Evolutionary conservation across 2,888 invertebrate genomes (phyloP).

Genomic region (Apoda limacodes): DNA sequence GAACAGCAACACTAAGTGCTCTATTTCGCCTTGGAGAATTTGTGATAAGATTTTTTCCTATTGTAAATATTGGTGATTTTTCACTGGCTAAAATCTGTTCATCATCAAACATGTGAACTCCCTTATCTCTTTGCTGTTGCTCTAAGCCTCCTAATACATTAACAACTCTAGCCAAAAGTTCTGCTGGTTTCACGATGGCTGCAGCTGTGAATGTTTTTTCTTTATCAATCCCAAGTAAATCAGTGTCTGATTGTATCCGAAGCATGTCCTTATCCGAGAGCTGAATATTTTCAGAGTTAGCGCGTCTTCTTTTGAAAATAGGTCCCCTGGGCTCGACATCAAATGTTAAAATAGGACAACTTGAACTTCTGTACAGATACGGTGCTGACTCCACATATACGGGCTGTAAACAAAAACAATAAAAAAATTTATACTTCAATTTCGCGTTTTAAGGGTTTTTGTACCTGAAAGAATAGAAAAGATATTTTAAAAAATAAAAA

Average conservation of each 20-base stretch:
- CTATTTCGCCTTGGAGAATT: conserved; percentile 62
- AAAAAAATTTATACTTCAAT: no score
- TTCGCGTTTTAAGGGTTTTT: no score
- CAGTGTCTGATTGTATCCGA: conserved; percentile 82
- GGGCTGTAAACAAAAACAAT: conserved; percentile 75
- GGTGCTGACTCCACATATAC: conserved; percentile 76
- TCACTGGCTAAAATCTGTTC: conserved; percentile 80
- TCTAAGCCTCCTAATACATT: conserved; percentile 78
- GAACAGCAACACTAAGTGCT: conserved; percentile 72
- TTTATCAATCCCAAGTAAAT: conserved; percentile 81
- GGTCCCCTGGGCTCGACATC: conserved; percentile 65
- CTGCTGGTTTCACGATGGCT: conserved; percentile 80
- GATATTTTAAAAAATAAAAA: no score
- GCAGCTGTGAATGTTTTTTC: conserved; percentile 80
- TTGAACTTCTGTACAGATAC: conserved; percentile 66
- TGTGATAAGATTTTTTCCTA: conserved; percentile 53
- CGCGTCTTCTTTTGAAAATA: conserved; percentile 65
- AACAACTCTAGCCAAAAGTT: conserved; percentile 81
- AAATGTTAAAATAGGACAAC: conserved; percentile 80
- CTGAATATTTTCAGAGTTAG: conserved; percentile 74
- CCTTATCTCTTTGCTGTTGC: conserved; percentile 57
- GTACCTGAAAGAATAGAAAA: no score
- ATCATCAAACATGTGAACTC: conserved; percentile 79
- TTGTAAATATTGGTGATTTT: conserved; percentile 65
- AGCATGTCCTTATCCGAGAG: conserved; percentile 58